Conservation (phyloP, 1,140 invertebrate species). For the Heliconius hewitsoni region DNA sequence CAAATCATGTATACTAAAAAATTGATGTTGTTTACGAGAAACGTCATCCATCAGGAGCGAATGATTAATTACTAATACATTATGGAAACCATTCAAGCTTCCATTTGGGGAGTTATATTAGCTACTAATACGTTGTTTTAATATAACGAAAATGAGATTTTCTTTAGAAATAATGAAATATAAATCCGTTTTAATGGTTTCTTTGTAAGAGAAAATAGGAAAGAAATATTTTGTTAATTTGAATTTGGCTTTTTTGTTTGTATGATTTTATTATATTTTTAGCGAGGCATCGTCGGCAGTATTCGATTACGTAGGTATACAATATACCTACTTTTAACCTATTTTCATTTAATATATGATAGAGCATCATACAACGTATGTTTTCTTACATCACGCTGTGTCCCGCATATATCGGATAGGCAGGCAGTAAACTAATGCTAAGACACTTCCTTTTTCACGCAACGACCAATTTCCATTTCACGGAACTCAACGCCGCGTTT, state of each 20-base stretch:
- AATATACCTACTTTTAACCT: too few species aligned
- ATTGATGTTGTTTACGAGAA: slow-evolving; percentile 18
- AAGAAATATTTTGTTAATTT: neutral
- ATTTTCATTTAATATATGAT: too few species aligned
- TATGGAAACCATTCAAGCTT: slow-evolving; percentile 4
- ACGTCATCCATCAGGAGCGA: slow-evolving; percentile 10
- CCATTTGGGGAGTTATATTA: neutral
- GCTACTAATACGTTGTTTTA: slow-evolving; percentile 14
- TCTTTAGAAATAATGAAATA: slow-evolving; percentile 13
- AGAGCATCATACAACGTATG: too few species aligned
- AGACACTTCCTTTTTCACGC: neutral
- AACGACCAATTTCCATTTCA: too few species aligned
- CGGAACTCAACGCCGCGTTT: neutral
- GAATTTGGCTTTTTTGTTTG: neutral
- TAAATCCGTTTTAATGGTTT: neutral
- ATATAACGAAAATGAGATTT: slow-evolving; percentile 20
- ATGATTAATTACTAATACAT: slow-evolving; percentile 22
- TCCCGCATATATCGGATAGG: neutral
- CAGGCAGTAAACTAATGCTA: neutral
- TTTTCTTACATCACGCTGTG: neutral
- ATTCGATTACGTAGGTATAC: too few species aligned
- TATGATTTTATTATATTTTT: neutral
- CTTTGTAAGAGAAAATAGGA: slow-evolving; percentile 1
- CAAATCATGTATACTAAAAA: slow-evolving; percentile 11
- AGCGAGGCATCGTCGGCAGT: too few species aligned